A percentile compares a stretch with the other conserved stretches of the same genome.
Conservation (phyloP, 2,888 invertebrate genomes). For the Dendrolimus pini region DNA sequence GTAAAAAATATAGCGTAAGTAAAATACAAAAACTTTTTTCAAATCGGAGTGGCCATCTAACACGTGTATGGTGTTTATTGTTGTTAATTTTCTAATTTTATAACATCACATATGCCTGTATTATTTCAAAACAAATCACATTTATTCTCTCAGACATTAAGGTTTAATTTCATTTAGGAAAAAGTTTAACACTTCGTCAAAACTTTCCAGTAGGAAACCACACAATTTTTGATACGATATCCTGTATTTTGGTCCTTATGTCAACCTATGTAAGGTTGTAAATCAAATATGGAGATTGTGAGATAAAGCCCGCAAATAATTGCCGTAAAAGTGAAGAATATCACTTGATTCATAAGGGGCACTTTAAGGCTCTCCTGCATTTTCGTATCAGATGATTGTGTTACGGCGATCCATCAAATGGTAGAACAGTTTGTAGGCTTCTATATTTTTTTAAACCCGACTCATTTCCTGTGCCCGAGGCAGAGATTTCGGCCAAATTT, state of each 20-base stretch:
- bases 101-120: too few relatives aligned
- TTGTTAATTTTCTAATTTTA: conserved; percentile 4
- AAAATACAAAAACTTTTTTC: too few relatives aligned
- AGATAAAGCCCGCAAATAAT: conserved; percentile 23
- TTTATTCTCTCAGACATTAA: too few relatives aligned
- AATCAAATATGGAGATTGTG: conserved; percentile 5
- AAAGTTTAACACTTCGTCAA: too few relatives aligned
- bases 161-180: too few relatives aligned
- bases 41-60: conserved; percentile 47
- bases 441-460: conserved; percentile 59
- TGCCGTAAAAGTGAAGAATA: conserved; percentile 59
- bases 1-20: too few relatives aligned
- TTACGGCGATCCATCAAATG: conserved; percentile 70
- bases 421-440: conserved; percentile 57
- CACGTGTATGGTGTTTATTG: conserved; percentile 57
- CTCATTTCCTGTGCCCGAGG: conserved; percentile 66
- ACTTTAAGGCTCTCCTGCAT: conserved; percentile 56
- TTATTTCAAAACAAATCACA: too few relatives aligned
- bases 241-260: too few relatives aligned
- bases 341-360: conserved; percentile 72
- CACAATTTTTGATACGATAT: too few relatives aligned
- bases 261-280: conserved; percentile 4
- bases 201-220: too few relatives aligned
- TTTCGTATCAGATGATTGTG: conserved; percentile 63
- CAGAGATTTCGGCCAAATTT: conserved; percentile 53